Evolutionary conservation across 2,888 invertebrate species (phyloP).

Genomic region (Agrochola macilenta): DNA sequence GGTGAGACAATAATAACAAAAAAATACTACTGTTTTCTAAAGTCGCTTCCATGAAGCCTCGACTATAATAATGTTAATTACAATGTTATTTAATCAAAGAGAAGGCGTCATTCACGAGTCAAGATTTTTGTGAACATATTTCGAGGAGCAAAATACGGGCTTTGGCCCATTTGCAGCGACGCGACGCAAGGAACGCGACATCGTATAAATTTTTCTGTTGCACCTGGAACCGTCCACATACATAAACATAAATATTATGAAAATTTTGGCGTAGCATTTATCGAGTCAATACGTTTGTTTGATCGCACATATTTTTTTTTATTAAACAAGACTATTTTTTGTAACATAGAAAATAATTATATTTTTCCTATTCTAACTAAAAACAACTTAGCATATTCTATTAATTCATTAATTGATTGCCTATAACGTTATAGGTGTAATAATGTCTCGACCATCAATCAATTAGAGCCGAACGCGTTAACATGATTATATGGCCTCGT

Average conservation of each 20-base stretch:
- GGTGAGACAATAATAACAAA: neutral
- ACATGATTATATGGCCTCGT: conserved; percentile 20
- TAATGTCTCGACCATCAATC: conserved; percentile 34
- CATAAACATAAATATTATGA: neutral
- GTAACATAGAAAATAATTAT: neutral
- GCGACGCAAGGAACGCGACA: too few relatives aligned
- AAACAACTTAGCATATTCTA: conserved; percentile 17
- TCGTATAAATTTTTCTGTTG: neutral
- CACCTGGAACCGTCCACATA: neutral
- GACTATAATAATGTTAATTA: too few relatives aligned
- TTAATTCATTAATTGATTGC: conserved; percentile 47
- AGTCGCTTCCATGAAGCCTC: neutral
- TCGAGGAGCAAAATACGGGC: too few relatives aligned
- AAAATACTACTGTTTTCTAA: neutral
- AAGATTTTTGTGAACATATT: neutral
- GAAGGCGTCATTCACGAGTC: neutral
- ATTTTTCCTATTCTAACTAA: neutral
- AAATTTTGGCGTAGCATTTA: neutral
- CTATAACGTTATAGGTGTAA: conserved; percentile 11
- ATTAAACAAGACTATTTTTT: neutral
- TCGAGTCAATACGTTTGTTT: neutral
- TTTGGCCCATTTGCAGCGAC: neutral
- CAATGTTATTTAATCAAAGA: neutral
- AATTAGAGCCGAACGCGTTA: conserved; percentile 30
- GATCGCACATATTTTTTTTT: too few relatives aligned